A percentile compares a stretch with the other conserved stretches of the same genome.
These are phyloP conservation scores for Dilophus febrilis DNA, from an alignment of 2,888 invertebrate species.

Conservation along the genomic window DNA sequence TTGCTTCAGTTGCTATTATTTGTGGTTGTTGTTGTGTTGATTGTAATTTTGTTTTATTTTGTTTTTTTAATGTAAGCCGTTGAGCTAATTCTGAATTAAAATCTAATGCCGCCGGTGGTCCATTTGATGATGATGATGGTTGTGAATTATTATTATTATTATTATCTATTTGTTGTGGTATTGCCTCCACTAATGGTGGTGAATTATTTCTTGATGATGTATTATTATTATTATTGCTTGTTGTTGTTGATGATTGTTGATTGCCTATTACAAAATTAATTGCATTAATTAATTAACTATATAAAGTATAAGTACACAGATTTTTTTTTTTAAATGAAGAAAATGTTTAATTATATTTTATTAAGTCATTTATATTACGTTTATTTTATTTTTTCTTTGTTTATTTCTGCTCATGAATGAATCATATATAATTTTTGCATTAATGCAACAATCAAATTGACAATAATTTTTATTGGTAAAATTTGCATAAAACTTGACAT, in stretches of 20 bases:
- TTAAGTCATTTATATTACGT: no score
- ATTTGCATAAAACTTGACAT: no score
- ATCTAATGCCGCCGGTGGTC: slow-evolving; percentile 23
- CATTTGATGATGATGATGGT: slow-evolving; percentile 10
- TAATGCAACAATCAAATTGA: no score
- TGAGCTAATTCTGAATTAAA: slow-evolving; percentile 29
- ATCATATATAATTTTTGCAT: no score
- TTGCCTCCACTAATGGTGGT: no score
- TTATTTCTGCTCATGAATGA: no score
- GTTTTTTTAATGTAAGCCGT: slow-evolving; percentile 28
- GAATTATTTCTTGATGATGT: slow-evolving; percentile 18
- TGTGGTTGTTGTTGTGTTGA: slow-evolving; percentile 19
- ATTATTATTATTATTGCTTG: slow-evolving; percentile 3
- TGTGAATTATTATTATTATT: slow-evolving; percentile 30
- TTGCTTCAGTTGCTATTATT: slow-evolving; percentile 28
- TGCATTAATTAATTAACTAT: no score
- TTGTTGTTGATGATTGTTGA: not conserved
- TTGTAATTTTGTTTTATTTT: slow-evolving; percentile 19
- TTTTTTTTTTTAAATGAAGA: no score
- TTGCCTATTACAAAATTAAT: not conserved
- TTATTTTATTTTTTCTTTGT: no score
- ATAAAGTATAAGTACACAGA: no score
- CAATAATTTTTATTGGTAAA: no score
- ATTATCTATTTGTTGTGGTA: slow-evolving; percentile 25
- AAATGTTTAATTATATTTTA: no score